Percentiles rank a stretch among this genome's conserved stretches.
Evolutionary conservation across 2,797 vertebrate species (phyloP).

Genomic region (Discoglossus pictus): DNA sequence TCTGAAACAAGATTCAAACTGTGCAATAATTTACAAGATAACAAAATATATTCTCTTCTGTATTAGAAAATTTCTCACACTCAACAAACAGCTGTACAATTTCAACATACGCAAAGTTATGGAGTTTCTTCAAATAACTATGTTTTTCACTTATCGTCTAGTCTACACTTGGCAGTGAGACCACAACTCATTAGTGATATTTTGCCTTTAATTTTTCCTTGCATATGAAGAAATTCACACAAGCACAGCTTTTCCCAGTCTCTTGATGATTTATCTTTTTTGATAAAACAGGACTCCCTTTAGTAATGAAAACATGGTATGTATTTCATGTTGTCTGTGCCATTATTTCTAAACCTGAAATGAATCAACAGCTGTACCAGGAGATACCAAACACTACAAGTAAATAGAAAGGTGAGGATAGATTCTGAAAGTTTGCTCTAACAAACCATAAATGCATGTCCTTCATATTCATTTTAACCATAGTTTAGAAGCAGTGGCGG

Average conservation of each 20-base stretch:
- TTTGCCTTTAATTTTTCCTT: background rate
- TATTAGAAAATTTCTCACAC: constrained; percentile 7
- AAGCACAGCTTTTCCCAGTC: background rate
- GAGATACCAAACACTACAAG: background rate
- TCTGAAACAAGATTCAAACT: too few relatives aligned
- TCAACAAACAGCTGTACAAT: constrained; percentile 50
- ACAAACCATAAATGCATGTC: too few relatives aligned
- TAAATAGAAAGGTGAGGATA: background rate
- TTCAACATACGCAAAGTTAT: constrained; percentile 58
- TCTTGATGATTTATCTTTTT: background rate
- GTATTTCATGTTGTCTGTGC: background rate
- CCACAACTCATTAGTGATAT: constrained; percentile 49
- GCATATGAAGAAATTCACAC: background rate
- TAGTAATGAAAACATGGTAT: background rate
- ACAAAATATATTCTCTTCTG: too few relatives aligned
- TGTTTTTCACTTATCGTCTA: constrained; percentile 40
- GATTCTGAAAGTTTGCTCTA: too few relatives aligned
- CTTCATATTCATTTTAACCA: too few relatives aligned
- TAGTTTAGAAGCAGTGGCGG: too few relatives aligned
- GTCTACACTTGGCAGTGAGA: constrained; percentile 55
- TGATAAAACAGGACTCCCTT: background rate
- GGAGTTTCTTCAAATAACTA: constrained; percentile 44
- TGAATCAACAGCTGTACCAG: background rate
- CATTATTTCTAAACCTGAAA: background rate
- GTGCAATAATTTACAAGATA: too few relatives aligned